These are phyloP conservation scores for Stomatorhinus ivindoensis DNA, from an alignment of 2,113 vertebrate genomes.

Conservation along the genomic window DNA sequence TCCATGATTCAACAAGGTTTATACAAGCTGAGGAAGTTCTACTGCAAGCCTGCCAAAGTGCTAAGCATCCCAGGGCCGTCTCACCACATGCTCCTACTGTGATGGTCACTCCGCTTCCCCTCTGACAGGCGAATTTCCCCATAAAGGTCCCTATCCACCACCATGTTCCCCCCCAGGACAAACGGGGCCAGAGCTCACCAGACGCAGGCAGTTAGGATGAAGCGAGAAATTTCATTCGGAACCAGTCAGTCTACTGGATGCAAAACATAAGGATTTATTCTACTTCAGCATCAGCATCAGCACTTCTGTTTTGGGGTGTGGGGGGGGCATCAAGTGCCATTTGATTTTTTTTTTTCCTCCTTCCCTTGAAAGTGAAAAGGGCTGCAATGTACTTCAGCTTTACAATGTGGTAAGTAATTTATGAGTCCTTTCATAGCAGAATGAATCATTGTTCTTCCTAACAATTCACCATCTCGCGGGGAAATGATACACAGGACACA, in stretches of 20 bases:
- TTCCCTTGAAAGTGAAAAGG: conserved; percentile 20
- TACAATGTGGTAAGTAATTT: conserved; percentile 29
- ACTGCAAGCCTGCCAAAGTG: neutral
- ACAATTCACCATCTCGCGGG: conserved; percentile 40
- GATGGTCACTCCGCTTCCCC: neutral
- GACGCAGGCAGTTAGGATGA: neutral
- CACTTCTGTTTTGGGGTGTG: neutral
- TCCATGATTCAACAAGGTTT: neutral
- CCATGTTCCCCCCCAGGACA: neutral
- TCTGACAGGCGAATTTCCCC: neutral
- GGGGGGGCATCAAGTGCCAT: neutral
- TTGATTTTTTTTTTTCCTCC: conserved; percentile 26
- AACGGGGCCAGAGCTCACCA: neutral
- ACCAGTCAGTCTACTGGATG: neutral
- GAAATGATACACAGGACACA: conserved; percentile 40
- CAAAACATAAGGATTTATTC: neutral
- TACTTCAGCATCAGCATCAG: neutral
- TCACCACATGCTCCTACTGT: neutral
- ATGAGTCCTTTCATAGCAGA: conserved; percentile 31
- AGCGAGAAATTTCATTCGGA: neutral
- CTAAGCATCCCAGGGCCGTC: neutral
- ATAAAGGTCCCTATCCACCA: neutral
- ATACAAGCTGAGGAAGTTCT: neutral
- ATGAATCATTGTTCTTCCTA: conserved; percentile 35
- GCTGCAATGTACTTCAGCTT: conserved; percentile 23